These are phyloP conservation scores for Popillia japonica DNA, from an alignment of 1,140 invertebrate species.

Conservation along the genomic window DNA sequence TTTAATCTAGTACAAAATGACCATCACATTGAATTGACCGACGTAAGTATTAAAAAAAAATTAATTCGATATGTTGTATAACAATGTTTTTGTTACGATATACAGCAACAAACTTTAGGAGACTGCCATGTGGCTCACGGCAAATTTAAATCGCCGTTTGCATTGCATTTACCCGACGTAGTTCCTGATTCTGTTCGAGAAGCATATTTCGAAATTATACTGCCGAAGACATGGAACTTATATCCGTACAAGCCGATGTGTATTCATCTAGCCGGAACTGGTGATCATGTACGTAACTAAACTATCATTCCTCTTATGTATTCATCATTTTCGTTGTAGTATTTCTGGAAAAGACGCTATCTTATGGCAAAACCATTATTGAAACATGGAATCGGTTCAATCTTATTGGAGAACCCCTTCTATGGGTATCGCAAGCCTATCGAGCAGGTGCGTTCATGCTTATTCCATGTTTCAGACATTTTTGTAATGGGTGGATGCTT, in stretches of 20 bases:
- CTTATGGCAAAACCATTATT: constrained; percentile 91
- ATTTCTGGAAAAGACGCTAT: constrained; percentile 89
- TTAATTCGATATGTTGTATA: no score
- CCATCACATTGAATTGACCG: constrained; percentile 89
- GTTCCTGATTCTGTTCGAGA: constrained; percentile 84
- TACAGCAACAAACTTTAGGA: constrained; percentile 77
- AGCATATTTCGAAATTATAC: constrained; percentile 84
- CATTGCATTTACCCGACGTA: constrained; percentile 82
- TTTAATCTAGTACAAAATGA: constrained; percentile 81
- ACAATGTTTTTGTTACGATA: not conserved
- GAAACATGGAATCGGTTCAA: constrained; percentile 92
- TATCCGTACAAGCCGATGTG: constrained; percentile 82
- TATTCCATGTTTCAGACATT: constrained; percentile 96
- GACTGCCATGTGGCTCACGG: constrained; percentile 86
- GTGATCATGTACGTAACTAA: constrained; percentile 87
- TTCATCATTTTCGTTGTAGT: constrained; percentile 67
- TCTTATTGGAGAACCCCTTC: constrained; percentile 97
- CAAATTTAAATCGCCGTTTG: constrained; percentile 88
- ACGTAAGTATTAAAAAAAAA: constrained; percentile 72
- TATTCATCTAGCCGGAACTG: constrained; percentile 95
- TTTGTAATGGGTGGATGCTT: constrained; percentile 99
- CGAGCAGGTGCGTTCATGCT: constrained; percentile 88
- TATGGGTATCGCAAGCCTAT: constrained; percentile 93
- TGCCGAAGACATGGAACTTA: constrained; percentile 82
- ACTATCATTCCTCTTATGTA: not conserved